These are phyloP conservation scores for Drosophila aff. DNA, from an alignment of 1,140 invertebrate species.

Conservation along the genomic window DNA sequence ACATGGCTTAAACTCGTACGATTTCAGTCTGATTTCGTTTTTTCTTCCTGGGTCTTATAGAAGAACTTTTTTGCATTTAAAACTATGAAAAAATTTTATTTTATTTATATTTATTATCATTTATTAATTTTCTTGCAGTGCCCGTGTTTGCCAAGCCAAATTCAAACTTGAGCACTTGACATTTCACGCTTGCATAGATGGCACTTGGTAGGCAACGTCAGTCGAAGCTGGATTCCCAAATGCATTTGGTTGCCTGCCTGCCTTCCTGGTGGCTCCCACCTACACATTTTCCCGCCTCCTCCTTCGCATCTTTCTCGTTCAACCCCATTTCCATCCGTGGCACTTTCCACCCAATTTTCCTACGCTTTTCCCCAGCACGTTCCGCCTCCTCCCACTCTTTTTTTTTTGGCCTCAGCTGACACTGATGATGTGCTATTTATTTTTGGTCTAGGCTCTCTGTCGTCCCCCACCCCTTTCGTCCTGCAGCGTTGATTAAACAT, in stretches of 20 bases:
- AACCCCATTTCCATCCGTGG: constrained; percentile 14
- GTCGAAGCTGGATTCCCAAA: constrained; percentile 44
- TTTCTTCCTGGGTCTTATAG: too few relatives aligned
- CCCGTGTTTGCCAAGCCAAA: constrained; percentile 61
- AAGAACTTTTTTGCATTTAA: too few relatives aligned
- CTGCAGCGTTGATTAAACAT: constrained; percentile 76
- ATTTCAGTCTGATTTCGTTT: too few relatives aligned
- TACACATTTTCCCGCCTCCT: neutral
- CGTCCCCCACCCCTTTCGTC: constrained; percentile 10
- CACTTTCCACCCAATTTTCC: constrained; percentile 11
- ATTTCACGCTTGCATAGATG: constrained; percentile 74
- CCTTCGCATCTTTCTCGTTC: neutral
- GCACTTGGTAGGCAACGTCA: constrained; percentile 49
- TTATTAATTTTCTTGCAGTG: neutral
- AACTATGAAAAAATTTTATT: too few relatives aligned
- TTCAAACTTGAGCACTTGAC: constrained; percentile 76
- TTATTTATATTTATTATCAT: neutral
- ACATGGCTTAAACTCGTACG: too few relatives aligned
- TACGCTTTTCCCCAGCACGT: neutral
- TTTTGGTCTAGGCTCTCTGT: constrained; percentile 47
- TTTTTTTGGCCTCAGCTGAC: constrained; percentile 40
- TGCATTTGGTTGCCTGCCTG: constrained; percentile 21
- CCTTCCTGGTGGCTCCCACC: neutral
- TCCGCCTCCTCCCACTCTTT: neutral
- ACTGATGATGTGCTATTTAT: constrained; percentile 69